Percentiles rank a stretch among this genome's conserved stretches.
These are phyloP conservation scores for Decapterus maruadsi DNA, from an alignment of 2,797 vertebrate genomes.

Conservation along the genomic window DNA sequence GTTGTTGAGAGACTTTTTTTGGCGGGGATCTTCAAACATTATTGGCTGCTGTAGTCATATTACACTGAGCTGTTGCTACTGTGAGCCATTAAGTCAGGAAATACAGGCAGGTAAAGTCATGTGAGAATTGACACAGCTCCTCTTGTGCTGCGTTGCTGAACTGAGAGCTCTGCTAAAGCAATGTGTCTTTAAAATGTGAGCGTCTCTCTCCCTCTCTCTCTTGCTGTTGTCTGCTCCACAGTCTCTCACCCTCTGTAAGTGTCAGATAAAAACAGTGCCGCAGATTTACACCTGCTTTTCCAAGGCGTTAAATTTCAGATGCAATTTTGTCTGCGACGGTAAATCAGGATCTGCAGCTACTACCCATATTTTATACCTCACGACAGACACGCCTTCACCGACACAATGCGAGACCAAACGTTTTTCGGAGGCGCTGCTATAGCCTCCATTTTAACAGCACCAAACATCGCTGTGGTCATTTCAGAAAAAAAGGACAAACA, in stretches of 20 bases:
- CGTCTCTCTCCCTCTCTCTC: neutral
- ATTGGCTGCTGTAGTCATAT: neutral
- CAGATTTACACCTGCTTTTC: neutral
- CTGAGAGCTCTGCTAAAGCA: neutral
- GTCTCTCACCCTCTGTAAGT: neutral
- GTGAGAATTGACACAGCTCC: neutral
- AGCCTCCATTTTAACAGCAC: neutral
- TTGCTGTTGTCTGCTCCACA: neutral
- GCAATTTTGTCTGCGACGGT: neutral
- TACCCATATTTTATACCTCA: neutral
- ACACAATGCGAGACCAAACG: neutral
- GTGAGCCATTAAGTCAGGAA: neutral
- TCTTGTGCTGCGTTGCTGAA: neutral
- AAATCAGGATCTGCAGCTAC: neutral
- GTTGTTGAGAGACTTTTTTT: neutral
- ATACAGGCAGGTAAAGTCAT: neutral
- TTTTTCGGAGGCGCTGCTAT: neutral
- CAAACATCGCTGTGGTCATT: neutral
- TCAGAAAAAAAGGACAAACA: constrained; percentile 5
- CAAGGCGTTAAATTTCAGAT: neutral
- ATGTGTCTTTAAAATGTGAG: neutral
- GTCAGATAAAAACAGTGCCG: neutral
- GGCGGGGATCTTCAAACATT: neutral
- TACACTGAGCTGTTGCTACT: neutral
- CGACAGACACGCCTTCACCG: neutral